Conservation (phyloP, 2,888 invertebrate species). For the Caenorhabditis angaria region DNA sequence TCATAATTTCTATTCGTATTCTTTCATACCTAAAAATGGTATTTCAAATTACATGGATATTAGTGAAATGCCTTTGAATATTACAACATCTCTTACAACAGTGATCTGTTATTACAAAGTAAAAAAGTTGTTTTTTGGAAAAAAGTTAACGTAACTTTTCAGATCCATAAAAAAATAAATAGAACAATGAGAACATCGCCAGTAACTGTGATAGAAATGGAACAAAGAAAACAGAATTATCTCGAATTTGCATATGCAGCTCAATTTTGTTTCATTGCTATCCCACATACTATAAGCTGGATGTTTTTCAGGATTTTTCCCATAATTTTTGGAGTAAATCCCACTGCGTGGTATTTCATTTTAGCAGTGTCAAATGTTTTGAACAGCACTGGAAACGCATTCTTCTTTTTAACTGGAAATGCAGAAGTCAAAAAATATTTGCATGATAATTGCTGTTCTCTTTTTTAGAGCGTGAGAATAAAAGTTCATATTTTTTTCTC, state of each 20-base stretch:
- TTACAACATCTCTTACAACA: conserved; percentile 31
- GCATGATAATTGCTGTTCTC: too few species aligned
- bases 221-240: conserved; percentile 8
- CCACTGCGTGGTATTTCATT: conserved; percentile 37
- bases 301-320: conserved; percentile 31
- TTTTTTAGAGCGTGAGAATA: too few species aligned
- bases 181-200: conserved; percentile 11
- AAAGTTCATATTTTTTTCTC: too few species aligned
- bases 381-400: conserved; percentile 45
- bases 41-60: conserved; percentile 48
- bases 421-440: too few species aligned
- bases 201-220: conserved; percentile 7
- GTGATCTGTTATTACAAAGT: conserved; percentile 33
- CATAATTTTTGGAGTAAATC: conserved; percentile 21
- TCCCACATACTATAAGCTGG: conserved; percentile 33
- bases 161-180: neutral
- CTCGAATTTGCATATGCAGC: conserved; percentile 37
- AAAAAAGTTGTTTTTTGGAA: neutral
- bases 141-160: too few species aligned
- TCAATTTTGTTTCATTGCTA: conserved; percentile 36
- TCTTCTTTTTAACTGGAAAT: conserved; percentile 26
- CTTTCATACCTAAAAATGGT: conserved; percentile 23
- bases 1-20: conserved; percentile 42
- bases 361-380: conserved; percentile 35
- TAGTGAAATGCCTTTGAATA: conserved; percentile 49